These are phyloP conservation scores for Bergia puertoricense DNA, from an alignment of 92 coral and sea anemone species.

Conservation along the genomic window DNA sequence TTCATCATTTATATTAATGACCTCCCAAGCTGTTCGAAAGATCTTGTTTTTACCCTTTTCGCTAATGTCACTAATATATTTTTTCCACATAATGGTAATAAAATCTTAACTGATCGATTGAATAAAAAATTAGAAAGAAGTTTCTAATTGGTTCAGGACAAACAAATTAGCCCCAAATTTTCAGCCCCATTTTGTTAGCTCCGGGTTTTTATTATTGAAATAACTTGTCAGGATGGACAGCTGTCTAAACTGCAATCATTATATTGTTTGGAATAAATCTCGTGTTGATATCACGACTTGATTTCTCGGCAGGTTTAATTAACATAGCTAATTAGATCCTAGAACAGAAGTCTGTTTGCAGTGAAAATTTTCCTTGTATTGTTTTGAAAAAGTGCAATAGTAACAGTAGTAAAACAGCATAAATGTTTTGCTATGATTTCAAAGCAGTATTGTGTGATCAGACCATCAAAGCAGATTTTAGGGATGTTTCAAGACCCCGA, in stretches of 20 bases:
- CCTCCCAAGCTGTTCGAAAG: too few species aligned
- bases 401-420: neutral
- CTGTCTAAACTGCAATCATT: neutral
- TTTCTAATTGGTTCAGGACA: neutral
- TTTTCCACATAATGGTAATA: too few species aligned
- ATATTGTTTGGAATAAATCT: neutral
- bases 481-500: neutral
- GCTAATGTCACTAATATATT: too few species aligned
- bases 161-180: neutral
- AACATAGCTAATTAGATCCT: neutral
- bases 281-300: neutral
- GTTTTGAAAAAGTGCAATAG: neutral
- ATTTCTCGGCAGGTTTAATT: neutral
- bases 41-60: too few species aligned
- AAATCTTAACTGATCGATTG: too few species aligned
- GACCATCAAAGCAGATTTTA: neutral
- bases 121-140: neutral
- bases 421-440: neutral
- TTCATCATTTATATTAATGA: too few species aligned
- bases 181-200: neutral
- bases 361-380: neutral
- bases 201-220: neutral
- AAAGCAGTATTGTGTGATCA: neutral
- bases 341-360: neutral
- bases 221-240: neutral